Evolutionary conservation across 2,888 invertebrate genomes (phyloP), one percentile per base, ranked within the genome.

Genomic region (Gastracanthus pulcherrimus): DNA sequence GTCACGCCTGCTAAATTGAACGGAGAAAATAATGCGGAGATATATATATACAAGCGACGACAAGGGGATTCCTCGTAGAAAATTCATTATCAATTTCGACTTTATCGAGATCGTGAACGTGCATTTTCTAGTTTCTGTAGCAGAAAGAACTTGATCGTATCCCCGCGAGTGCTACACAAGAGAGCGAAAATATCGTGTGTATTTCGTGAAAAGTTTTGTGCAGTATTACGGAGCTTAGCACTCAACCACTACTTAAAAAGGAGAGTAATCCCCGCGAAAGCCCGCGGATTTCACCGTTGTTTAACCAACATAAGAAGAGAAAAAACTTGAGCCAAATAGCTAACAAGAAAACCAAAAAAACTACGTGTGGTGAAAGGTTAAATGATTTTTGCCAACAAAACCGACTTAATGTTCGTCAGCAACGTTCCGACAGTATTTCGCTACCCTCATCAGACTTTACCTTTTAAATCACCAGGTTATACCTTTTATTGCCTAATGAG

Each of bases 21-120:
- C 26, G 23, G 36, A 1, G 26, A 55, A 70, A 70, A 55, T 55
- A 70, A 70, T 26, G 23, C n/a, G 23, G 16, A 45, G 16, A 45
- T 16, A 67, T 16, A 58, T 58, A 67, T 45, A 38, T 41, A 41
- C 1, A 16, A 19, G 9, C 16, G n/a, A 31, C n/a, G 31, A 48
- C 16, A n/a, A 3, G 34, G 34, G 36, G 13, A 36, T 55, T 70
- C 26, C 70, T 55, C 36, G 55, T 70, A 26, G 48, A 70, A 70
- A 70, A 70, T 70, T 70, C 55, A 70, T 70, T 70, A 55, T 55
- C 70, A 70, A 38, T 70, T 66, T 58, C 23, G 70, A 55, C 60
- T 67, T 69, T 69, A 55, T 67, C 76, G 55, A 67, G 55, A 55
- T 67, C 62, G 19, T 62, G 34, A 76, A 19, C 58, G 38, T 19